Base-by-base conservation (phyloP, 2,113 vertebrate genomes). In the Eublepharis macularius region DNA sequence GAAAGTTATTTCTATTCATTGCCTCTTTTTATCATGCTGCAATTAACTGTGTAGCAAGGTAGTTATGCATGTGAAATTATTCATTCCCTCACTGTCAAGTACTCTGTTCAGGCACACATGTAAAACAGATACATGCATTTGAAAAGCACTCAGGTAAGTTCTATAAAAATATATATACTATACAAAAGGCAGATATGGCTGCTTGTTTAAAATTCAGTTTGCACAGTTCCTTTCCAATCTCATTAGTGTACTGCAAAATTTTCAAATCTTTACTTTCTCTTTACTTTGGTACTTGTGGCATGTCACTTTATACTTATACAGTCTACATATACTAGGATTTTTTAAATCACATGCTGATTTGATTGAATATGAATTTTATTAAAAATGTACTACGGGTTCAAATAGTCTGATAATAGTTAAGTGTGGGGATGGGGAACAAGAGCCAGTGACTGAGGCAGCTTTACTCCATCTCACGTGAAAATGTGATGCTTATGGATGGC, bases 11-110 rank as follows among this genome's bases (percentile, higher is more conserved):
- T 91, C 94, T 89, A 78, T 95, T 96, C 95, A 92, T 94, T 95
- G 91, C 90, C 92, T 84, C 87, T 89, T 88, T 93, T 24, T 92
- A 83, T 89, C 92, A 91, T 92, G 94, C 94, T 87, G 95, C 94
- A 96, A 92, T 96, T 96, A 97, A 95, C 95, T 94, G 93, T 88
- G 91, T 89, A 80, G 87, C 87, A 96, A 94, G 93, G 86, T 93
- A 82, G 86, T 95, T 91, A 96, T 95, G 95, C 95, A 96, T 97
- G 95, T 96, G 95, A 93, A 95, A 86, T 91, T 80, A 79, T 84
- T 57, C 73, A 83, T 93, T 80, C 76, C 81, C 80, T 84, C 90
- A 93, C 74, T 93, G 60, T 60, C 57, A 47, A 86, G 84, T 92
- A 87, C 87, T 81, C 80, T 65, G 86, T 93, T 92, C 73, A 45